Conservation (phyloP, 2,888 invertebrate genomes). For the Lacanobia wlatinum region DNA sequence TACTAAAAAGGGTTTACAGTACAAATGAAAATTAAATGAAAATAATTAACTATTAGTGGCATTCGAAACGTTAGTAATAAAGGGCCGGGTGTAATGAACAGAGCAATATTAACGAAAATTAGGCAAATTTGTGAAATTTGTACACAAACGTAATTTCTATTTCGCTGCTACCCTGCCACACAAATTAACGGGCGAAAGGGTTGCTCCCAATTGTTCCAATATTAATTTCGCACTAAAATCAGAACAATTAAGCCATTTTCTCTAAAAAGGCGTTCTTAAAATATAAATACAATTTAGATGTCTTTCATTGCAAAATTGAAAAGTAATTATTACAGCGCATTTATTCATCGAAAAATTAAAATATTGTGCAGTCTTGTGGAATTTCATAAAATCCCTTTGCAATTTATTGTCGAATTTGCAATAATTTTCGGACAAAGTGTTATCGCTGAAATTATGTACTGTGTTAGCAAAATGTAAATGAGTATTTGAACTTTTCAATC, state of each 20-base stretch:
- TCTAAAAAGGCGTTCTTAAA: conserved; percentile 43
- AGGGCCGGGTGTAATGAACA: conserved; percentile 76
- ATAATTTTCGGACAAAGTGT: not conserved
- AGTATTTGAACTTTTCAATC: not conserved
- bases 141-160: conserved; percentile 79
- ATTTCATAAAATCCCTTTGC: not conserved
- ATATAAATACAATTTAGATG: conserved; percentile 48
- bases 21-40: conserved; percentile 72
- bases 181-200: conserved; percentile 70
- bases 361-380: conserved; percentile 3
- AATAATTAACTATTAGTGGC: conserved; percentile 77
- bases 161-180: conserved; percentile 74
- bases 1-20: conserved; percentile 59
- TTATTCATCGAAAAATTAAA: not conserved
- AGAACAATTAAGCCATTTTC: conserved; percentile 61
- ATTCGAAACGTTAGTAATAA: conserved; percentile 75
- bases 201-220: conserved; percentile 64
- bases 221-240: conserved; percentile 64
- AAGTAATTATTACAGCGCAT: not conserved
- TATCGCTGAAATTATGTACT: not conserved
- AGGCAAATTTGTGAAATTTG: conserved; percentile 80
- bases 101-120: conserved; percentile 79
- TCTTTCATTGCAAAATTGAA: conserved; percentile 13
- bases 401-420: not conserved
- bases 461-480: not conserved